Base-by-base conservation (phyloP, 2,888 invertebrate species). In the Stenchaetothrips biformis region DNA sequence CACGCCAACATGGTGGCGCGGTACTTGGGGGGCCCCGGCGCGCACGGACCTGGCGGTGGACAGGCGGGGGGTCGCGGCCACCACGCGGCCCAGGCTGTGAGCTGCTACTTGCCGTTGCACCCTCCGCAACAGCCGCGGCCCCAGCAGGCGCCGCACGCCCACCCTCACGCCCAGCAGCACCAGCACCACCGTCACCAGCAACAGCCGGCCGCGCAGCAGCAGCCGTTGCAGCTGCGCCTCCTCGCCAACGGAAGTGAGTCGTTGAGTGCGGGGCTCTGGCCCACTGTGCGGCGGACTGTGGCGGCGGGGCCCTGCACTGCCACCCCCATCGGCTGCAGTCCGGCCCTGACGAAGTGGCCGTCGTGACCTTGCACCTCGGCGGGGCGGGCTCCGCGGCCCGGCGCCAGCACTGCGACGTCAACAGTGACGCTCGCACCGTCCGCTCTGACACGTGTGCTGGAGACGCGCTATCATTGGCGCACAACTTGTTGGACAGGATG, bases 241-340 rank as follows among this genome's bases (percentile, higher is more conserved):
- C 21, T 74, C 67, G 67, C 21, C 67, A 74, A 74, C 67, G 67
- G 67, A 74, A 74, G 67, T 74, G 67, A 74, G 67, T 74, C 67
- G 67, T 74, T 74, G 67, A 74, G 67, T 74, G 67, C 67, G 25
- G 37, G 37, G 4, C 37, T 37, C 37, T 37, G 37, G 37, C 37
- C 2, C 37, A 37, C 37, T 37, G 37, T 37, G n/a, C n/a, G 4
- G 37, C 37, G 37, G 2, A 4, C 37, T 37, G 37, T 37, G 37
- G 37, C 37, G 37, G 37, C 37, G 37, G 37, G 37, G 37, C 2
- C 37, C 53, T 11, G 67, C 21, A 74, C 67, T 7, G 37, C 37
- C 37, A 37, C 37, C 37, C 37, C n/a, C n/a, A n/a, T n/a, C n/a
- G n/a, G 37, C 37, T 37, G 37, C 37, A 37, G 37, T 4, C 37